Evolutionary conservation across 2,797 vertebrate species (phyloP).

Genomic region (Phrynocephalus vlangalii): DNA sequence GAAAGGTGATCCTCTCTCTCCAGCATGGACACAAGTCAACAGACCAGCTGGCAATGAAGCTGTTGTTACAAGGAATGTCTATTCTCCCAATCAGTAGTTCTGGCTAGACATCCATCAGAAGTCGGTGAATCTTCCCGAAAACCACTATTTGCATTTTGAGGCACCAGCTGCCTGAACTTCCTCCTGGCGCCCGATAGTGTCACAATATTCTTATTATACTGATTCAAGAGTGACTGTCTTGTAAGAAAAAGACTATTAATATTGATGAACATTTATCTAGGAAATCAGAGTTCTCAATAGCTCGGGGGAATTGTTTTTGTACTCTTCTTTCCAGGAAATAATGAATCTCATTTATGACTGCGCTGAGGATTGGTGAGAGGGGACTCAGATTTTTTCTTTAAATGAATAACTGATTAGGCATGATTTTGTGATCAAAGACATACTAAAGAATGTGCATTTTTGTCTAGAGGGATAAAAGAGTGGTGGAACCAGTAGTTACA

Average conservation of each 20-base stretch:
- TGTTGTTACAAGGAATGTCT: too few relatives aligned
- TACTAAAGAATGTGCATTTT: constrained; percentile 48
- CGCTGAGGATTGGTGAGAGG: constrained; percentile 25
- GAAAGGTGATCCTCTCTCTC: too few relatives aligned
- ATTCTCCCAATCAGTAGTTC: too few relatives aligned
- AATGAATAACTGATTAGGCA: constrained; percentile 60
- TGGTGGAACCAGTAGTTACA: constrained; percentile 6
- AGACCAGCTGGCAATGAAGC: too few relatives aligned
- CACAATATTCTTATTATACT: constrained; percentile 24
- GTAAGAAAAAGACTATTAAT: constrained; percentile 50
- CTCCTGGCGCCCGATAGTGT: background rate
- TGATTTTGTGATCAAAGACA: constrained; percentile 58
- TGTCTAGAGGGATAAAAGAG: constrained; percentile 50
- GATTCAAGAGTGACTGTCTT: constrained; percentile 35
- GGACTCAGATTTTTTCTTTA: background rate
- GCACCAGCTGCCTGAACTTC: background rate
- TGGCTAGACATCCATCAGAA: too few relatives aligned
- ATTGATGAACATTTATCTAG: constrained; percentile 57
- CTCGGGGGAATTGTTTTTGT: constrained; percentile 37
- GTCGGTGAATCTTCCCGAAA: background rate
- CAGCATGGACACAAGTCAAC: too few relatives aligned
- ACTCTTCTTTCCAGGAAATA: constrained; percentile 55
- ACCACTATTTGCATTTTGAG: constrained; percentile 26
- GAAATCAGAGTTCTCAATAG: constrained; percentile 53
- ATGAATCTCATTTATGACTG: constrained; percentile 56